Base-by-base conservation (phyloP, 1,140 invertebrate species). In the Heliothis subflexa region DNA sequence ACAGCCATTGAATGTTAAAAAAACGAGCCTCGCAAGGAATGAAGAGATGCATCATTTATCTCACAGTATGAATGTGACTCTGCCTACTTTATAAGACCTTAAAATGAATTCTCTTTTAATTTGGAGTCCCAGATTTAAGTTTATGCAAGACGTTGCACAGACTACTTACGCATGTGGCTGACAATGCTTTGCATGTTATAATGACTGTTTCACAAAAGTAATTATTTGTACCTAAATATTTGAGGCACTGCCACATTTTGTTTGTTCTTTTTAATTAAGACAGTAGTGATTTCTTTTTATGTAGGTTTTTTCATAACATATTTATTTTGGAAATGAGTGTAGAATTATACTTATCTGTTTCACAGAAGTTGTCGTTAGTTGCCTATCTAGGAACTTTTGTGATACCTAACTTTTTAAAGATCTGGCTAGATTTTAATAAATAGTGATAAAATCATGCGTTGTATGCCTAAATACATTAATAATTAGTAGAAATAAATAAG, bases 121-220 rank as follows among this genome's bases (percentile, higher is more conserved):
- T 62, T 28, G 49, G 49, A 78, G 64, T 80, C 64, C 55, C 49
- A 78, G 72, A 75, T 78, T 75, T 78, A 75, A 77, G 62, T 79
- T 81, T 81, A 55, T 79, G 82, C 78, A 81, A 83, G 70, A 78
- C 50, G 45, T 79, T 81, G 76, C 79, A 72, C 72, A 73, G 13
- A 83, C 47, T 76, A 80, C 81, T 68, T 83, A 80, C 81, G 59
- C 71, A 75, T 73, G 21, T 73, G 25, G 75, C 54, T 55, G 45
- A 80, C 78, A 80, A 80, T 80, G 49, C 61, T 78, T 78, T 77
- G 70, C 59, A 75, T 78, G 59, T 70, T 72, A 82, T 76, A 73
- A 79, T 75, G 47, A 64, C 68, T 72, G 21, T 70, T 75, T 70
- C 62, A 76, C 73, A 75, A 75, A 62, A 25, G 57, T 75, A 75